Percentiles rank a stretch among this genome's conserved stretches.
phyloP scores from a whole-genome alignment of 1,140 invertebrate species.

The Belonocnema kinseyi region DNA sequence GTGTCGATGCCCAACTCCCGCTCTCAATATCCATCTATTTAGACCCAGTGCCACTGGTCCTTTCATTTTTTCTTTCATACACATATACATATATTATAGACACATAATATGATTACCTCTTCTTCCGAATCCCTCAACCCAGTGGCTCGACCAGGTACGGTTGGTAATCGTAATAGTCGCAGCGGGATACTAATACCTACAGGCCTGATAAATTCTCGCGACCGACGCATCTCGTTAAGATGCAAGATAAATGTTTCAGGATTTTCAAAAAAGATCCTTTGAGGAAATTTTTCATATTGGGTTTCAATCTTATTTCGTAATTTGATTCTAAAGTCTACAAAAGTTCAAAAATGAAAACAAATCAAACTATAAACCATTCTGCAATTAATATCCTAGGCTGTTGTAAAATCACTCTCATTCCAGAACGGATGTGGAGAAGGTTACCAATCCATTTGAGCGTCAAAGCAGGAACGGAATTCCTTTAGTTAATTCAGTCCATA shows the following conservation, averaged over 20 bases:
- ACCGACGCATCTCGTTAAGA: conserved; percentile 16
- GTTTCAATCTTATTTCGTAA: too few species aligned
- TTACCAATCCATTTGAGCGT: too few species aligned
- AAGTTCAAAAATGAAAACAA: too few species aligned
- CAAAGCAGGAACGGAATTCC: too few species aligned
- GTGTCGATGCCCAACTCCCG: neutral
- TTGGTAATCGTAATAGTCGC: conserved; percentile 33
- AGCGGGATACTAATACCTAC: conserved; percentile 54
- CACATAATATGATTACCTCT: conserved; percentile 9
- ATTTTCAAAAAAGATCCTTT: neutral
- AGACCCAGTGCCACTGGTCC: neutral
- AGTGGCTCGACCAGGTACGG: too few species aligned
- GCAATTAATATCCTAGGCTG: too few species aligned
- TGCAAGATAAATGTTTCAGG: conserved; percentile 8
- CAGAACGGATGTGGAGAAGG: too few species aligned
- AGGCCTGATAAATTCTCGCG: conserved; percentile 6
- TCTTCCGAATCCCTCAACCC: conserved; percentile 3
- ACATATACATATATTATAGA: conserved; percentile 11
- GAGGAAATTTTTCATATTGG: too few species aligned
- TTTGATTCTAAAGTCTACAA: too few species aligned
- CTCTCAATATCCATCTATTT: neutral
- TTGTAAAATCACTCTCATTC: too few species aligned
- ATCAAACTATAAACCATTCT: too few species aligned
- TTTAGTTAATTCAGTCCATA: too few species aligned
- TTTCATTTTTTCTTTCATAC: neutral